These are phyloP conservation scores for Heliangelus exortis DNA, from an alignment of 2,797 vertebrate genomes.

Conservation along the genomic window DNA sequence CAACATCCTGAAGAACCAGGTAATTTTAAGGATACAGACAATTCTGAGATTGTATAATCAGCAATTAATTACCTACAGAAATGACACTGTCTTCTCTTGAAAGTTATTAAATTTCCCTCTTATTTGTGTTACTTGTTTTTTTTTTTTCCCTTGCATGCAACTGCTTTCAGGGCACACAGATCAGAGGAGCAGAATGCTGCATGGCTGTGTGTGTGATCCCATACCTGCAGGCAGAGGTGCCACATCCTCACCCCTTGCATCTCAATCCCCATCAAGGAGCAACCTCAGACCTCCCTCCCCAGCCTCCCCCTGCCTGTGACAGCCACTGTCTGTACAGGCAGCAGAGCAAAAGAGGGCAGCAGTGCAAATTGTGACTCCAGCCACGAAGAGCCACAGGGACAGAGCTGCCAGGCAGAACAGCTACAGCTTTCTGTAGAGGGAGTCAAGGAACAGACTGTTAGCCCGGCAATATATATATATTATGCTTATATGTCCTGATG, in stretches of 20 bases:
- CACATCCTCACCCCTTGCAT: background rate
- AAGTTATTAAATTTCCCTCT: background rate
- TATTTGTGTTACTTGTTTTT: background rate
- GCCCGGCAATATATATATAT: slow-evolving; percentile 8
- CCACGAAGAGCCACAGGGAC: background rate
- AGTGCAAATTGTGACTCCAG: background rate
- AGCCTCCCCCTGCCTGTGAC: background rate
- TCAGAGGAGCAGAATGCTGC: background rate
- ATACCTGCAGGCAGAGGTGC: background rate
- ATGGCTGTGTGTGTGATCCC: background rate
- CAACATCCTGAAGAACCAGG: slow-evolving; percentile 48
- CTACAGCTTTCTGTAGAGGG: background rate
- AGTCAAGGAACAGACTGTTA: background rate
- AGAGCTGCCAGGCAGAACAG: slow-evolving; percentile 1
- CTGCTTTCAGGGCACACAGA: background rate
- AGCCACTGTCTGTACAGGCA: background rate
- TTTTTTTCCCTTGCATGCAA: background rate
- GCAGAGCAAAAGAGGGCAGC: background rate
- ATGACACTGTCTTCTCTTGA: slow-evolving; percentile 13
- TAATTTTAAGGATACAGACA: slow-evolving; percentile 61
- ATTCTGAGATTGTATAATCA: slow-evolving; percentile 51
- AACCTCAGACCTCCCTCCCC: background rate
- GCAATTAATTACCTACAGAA: slow-evolving; percentile 60
- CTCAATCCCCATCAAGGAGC: rapidly evolving
- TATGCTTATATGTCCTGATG: slow-evolving; percentile 30